These are phyloP conservation scores for Minunthozetes semirufus DNA, from an alignment of 2,888 invertebrate genomes.

Conservation along the genomic window DNA sequence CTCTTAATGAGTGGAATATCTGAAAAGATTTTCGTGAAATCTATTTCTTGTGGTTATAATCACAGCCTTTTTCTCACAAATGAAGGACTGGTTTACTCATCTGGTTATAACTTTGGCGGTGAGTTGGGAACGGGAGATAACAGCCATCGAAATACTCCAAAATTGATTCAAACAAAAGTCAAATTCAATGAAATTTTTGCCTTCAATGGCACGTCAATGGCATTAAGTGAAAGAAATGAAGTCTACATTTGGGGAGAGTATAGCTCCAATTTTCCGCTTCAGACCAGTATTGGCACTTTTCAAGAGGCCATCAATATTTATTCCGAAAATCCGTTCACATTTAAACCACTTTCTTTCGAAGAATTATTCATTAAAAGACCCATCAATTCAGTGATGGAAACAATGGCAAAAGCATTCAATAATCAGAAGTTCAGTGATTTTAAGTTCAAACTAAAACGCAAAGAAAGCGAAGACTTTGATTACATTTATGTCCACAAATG, in stretches of 20 bases:
- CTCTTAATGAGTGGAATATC: too few relatives aligned
- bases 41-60: background rate
- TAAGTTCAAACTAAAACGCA: too few relatives aligned
- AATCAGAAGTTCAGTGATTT: too few relatives aligned
- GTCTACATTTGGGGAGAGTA: constrained; percentile 21
- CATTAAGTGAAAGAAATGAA: background rate
- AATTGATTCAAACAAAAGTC: background rate
- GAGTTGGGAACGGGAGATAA: background rate
- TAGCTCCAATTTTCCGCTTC: too few relatives aligned
- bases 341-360: background rate
- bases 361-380: background rate
- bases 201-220: background rate
- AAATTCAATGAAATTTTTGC: constrained; percentile 24
- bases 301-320: constrained; percentile 17
- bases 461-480: background rate
- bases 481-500: constrained; percentile 30
- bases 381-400: background rate
- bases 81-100: constrained; percentile 13
- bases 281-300: constrained; percentile 12
- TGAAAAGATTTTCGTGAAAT: too few relatives aligned
- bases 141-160: background rate
- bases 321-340: background rate
- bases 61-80: constrained; percentile 19
- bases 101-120: background rate
- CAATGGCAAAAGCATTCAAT: background rate